Evolutionary conservation across 2,797 vertebrate genomes (phyloP), one percentile per base, ranked within the genome.

Genomic region (Sebastes wilsoni): DNA sequence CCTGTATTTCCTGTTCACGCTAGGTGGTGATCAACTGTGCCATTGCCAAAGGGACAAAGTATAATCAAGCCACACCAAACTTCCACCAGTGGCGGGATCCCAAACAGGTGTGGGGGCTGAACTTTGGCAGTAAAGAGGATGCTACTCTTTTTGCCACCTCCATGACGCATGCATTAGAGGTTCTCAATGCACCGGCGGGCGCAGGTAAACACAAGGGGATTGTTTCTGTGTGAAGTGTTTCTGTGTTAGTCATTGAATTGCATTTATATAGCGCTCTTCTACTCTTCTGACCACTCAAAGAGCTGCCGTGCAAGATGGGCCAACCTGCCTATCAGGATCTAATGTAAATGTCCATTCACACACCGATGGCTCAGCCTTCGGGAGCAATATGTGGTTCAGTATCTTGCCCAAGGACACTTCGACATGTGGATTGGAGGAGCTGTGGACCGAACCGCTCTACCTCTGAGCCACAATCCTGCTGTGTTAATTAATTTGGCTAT

Each of bases 21-120:
- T 77, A 98, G 97, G 97, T 98, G 90, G 97, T 98, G 64, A 97
- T 98, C 87, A 98, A 98, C 92, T 97, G 96, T 84, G 93, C 96
- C 0, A 94, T 98, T 3, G 2, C 90, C 16, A 95, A 94, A 87
- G 97, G 97, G 22, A 92, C 97, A 81, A 97, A 97, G 79, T 98
- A 98, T 59, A 97, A 97, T 82, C 96, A 97, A 88, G 97, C 97
- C 65, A 97, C 97, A 0, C 85, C 96, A 66, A 97, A 82, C 69
- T 98, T 98, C 87, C 97, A 98, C 86, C 97, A 98, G 89, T 98
- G 97, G 97, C 86, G 97, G 0, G 97, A 97, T 1, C 79, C 93
- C 4, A 96, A 96, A 20, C 96, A 97, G 75, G 97, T 98, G 68
- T 98, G 97, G 97, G 97, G 97, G 13, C 92, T 98, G 82, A 98